Conservation (phyloP, 2,888 invertebrate genomes). For the Thera britannica region DNA sequence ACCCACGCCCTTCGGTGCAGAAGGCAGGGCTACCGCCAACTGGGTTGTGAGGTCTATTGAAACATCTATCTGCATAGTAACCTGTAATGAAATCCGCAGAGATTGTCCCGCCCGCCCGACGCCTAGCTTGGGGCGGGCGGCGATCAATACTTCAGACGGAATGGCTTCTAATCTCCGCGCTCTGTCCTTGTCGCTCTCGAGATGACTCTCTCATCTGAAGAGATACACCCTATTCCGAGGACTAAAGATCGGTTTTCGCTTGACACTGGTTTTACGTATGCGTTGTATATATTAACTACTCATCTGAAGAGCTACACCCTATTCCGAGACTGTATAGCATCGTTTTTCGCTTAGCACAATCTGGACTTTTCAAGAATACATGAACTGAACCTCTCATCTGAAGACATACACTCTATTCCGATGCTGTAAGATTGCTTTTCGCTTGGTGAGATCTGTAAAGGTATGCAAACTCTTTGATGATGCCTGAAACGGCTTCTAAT, state of each 20-base stretch:
- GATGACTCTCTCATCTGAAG: conserved; percentile 49
- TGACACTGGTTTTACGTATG: neutral
- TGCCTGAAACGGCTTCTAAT: conserved; percentile 10
- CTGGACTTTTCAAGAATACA: neutral
- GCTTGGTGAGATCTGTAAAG: neutral
- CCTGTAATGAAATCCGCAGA: conserved; percentile 33
- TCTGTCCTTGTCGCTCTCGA: conserved; percentile 75
- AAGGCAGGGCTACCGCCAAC: too few relatives aligned
- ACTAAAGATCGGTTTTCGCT: conserved; percentile 1
- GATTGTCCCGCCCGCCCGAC: conserved; percentile 40
- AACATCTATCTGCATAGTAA: conserved; percentile 17
- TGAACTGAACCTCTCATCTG: neutral
- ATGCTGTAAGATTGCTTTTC: neutral
- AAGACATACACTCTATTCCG: neutral
- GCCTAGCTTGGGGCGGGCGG: conserved; percentile 36
- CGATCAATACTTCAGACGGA: conserved; percentile 61
- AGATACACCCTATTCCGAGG: conserved; percentile 10
- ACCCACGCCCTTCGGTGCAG: too few relatives aligned
- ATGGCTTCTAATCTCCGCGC: conserved; percentile 73
- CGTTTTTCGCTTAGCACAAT: neutral
- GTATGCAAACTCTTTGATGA: neutral
- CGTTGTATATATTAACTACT: neutral
- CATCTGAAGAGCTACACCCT: neutral
- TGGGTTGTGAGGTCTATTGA: too few relatives aligned
- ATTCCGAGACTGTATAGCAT: neutral